These are phyloP conservation scores for Alouatta palliata DNA, from an alignment of 2,113 vertebrate species.

Conservation along the genomic window DNA sequence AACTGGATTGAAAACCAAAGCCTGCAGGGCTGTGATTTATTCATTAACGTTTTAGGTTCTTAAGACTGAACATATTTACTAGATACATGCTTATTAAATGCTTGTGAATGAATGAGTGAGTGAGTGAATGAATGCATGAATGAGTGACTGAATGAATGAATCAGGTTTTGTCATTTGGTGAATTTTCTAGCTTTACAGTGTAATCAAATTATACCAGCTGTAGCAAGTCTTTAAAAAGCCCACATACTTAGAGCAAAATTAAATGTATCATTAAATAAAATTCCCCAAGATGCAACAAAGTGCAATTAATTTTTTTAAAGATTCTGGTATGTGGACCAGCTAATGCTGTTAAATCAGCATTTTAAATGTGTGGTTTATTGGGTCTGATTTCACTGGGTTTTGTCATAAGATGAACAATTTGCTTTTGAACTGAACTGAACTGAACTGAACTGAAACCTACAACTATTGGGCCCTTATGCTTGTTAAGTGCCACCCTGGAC, in stretches of 20 bases:
- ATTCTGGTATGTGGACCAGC: background rate
- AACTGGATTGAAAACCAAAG: background rate
- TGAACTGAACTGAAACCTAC: background rate
- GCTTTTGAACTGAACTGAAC: background rate
- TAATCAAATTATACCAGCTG: background rate
- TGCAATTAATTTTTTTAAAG: background rate
- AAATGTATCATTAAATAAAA: background rate
- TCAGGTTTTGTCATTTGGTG: background rate
- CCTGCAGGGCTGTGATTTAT: too few relatives aligned
- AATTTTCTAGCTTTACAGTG: background rate
- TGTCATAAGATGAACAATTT: background rate
- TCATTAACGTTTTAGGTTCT: background rate
- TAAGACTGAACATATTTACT: too few relatives aligned
- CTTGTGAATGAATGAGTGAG: background rate
- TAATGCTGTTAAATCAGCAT: background rate
- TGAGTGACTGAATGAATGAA: background rate
- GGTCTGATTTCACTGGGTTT: background rate
- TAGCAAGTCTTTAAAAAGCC: background rate
- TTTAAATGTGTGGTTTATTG: background rate
- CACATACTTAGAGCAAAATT: background rate
- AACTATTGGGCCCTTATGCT: background rate
- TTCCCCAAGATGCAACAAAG: background rate
- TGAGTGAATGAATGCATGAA: too few relatives aligned
- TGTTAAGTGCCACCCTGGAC: background rate
- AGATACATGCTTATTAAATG: too few relatives aligned